Evolutionary conservation across 2,888 invertebrate species (phyloP), one percentile per base, ranked within the genome.

Genomic region (Cactoblastis cactorum): DNA sequence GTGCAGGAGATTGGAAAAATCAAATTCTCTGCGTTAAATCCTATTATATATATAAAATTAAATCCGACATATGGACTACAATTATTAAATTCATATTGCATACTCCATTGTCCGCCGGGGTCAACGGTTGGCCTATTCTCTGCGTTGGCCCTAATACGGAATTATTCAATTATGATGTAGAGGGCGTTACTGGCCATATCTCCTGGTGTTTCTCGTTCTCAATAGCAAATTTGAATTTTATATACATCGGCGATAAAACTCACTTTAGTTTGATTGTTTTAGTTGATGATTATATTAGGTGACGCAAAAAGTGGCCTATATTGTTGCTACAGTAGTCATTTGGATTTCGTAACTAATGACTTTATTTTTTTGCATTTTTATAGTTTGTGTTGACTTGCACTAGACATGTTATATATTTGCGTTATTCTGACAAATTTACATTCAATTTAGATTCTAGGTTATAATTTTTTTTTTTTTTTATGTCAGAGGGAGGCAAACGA

Each of bases 161-260:
- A 61, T 63, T 63, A 61, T 59, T 59, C 61, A 59, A 63, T 63
- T 63, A 61, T 54, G 48, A 39, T 39, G 39, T 24, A 19, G 49
- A 49, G 49, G 41, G 41, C 49, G 34, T 49, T 35, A 35, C 46
- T 47, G 24, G 11, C 3, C 12, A 38, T 24, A 28, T 43, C 43
- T 43, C 43, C 37, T 37, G 37, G 37, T 22, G 37, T 17, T 17
- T 28, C 24, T 2, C 5, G 24, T 24, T 37, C 9, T 37, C 14
- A 39, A 32, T 32, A 34, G 12, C 41, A 6, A 41, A 41, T 34
- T 18, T 33, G n/a, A 22, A 34, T 33, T 34, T 18, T 49, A 18
- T 49, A 18, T 33, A 12, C 8, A 9, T 4, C 4, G 12, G 19
- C 11, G 24, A 37, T 48, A 48, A 38, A 24, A n/a, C 28, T 15